These are phyloP conservation scores for Ptyas mucosa DNA, from an alignment of 2,113 vertebrate genomes.

Conservation along the genomic window DNA sequence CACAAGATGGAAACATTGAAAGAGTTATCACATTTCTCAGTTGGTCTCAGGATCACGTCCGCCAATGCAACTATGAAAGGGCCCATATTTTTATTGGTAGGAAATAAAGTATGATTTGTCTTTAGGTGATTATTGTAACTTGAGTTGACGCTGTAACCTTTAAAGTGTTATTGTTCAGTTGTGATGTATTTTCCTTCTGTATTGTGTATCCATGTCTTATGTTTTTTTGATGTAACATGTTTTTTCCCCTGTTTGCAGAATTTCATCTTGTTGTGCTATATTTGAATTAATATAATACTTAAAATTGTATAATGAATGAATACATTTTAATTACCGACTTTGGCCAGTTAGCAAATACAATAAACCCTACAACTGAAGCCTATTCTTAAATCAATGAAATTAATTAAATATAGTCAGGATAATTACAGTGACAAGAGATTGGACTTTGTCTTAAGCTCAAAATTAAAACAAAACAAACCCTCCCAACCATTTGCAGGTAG, in stretches of 20 bases:
- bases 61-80: not conserved
- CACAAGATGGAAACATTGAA: not conserved
- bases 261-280: not conserved
- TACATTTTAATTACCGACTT: not conserved
- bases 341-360: not conserved
- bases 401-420: not conserved
- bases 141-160: conserved; percentile 23
- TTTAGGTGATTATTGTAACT: conserved; percentile 22
- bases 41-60: conserved; percentile 4
- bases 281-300: not conserved
- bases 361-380: not conserved
- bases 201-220: not conserved
- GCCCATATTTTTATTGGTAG: conserved; percentile 1
- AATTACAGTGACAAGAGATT: not conserved
- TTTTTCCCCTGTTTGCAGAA: not conserved
- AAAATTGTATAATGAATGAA: not conserved
- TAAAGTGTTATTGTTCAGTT: not conserved
- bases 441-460: not conserved
- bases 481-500: not conserved
- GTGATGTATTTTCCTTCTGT: conserved; percentile 10
- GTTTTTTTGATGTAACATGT: conserved; percentile 18
- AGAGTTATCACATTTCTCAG: conserved; percentile 2
- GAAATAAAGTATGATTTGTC: conserved; percentile 16
- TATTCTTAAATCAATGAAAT: not conserved
- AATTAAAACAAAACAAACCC: not conserved